Evolutionary conservation across 2,113 vertebrate genomes (phyloP), one percentile per base, ranked within the genome.

Genomic region (Asarcornis scutulata): DNA sequence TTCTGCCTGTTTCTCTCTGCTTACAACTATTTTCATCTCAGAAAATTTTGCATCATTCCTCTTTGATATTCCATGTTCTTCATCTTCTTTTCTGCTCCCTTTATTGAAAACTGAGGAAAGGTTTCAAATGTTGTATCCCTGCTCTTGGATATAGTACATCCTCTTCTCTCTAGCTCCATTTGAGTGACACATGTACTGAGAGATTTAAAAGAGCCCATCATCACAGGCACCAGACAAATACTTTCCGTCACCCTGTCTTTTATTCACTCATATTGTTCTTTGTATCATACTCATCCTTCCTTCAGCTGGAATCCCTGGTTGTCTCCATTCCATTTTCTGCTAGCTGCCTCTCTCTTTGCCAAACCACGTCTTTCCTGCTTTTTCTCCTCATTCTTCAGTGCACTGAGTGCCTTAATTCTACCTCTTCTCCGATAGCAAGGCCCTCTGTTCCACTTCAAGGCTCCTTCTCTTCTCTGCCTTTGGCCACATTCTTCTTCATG

Each of bases 21-120:
- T 88, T 83, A 17, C 48, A 80, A 59, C 26, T 79, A 68, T 63
- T 92, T 86, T 90, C 48, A 56, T 58, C 55, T 62, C 44, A 81
- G 60, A 84, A 91, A 89, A 75, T 29, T 50, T 60, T 1, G 0
- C 34, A 32, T 64, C 4, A 38, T 83, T 92, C 38, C 22, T 46
- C 17, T 90, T 63, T n/a, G 11, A 32, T 88, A 60, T 68, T 76
- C 31, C 55, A 13, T 40, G 48, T 46, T 91, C 64, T 42, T 42
- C 31, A 6, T 55, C 3, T 56, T 75, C 56, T 75, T 18, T 42
- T 42, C 38, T 55, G 42, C 20, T 67, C 42, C 42, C 62, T 52
- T 46, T 29, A 79, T 3, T 55, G 56, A 79, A 72, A 68, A 91
- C 16, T 50, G 31, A 90, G 14, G 40, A 63, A 67, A 90, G 82